These are phyloP conservation scores for Leptarthrus brevirostris DNA, from an alignment of 2,888 invertebrate species.

Conservation along the genomic window DNA sequence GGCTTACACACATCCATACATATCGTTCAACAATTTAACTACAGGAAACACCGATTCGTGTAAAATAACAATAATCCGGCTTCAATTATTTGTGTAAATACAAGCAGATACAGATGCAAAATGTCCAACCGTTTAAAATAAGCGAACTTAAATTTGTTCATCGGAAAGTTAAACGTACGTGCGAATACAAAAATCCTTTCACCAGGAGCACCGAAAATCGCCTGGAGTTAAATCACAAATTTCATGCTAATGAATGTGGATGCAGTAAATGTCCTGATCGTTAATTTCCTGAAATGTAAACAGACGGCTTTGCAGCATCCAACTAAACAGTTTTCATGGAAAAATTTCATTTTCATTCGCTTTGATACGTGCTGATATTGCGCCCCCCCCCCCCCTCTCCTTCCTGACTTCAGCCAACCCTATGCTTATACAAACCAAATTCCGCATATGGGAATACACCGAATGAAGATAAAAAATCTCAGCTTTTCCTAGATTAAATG, in stretches of 20 bases:
- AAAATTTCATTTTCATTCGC: not conserved
- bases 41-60: too few relatives aligned
- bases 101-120: too few relatives aligned
- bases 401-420: not conserved
- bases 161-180: too few relatives aligned
- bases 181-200: not conserved
- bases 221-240: constrained; percentile 25
- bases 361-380: not conserved
- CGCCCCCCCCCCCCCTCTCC: too few relatives aligned
- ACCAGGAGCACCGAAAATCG: not conserved
- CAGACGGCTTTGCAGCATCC: constrained; percentile 14
- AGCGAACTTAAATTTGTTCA: too few relatives aligned
- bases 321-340: constrained; percentile 28
- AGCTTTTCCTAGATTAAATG: constrained; percentile 47
- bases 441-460: not conserved
- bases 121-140: too few relatives aligned
- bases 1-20: too few relatives aligned
- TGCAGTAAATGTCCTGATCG: constrained; percentile 25
- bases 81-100: too few relatives aligned
- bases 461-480: constrained; percentile 35
- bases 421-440: not conserved
- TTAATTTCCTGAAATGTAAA: constrained; percentile 33
- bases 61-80: too few relatives aligned
- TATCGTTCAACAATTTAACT: too few relatives aligned
- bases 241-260: constrained; percentile 31